Base-by-base conservation (phyloP, 2,113 vertebrate genomes). In the Cyrtonyx montezumae region DNA sequence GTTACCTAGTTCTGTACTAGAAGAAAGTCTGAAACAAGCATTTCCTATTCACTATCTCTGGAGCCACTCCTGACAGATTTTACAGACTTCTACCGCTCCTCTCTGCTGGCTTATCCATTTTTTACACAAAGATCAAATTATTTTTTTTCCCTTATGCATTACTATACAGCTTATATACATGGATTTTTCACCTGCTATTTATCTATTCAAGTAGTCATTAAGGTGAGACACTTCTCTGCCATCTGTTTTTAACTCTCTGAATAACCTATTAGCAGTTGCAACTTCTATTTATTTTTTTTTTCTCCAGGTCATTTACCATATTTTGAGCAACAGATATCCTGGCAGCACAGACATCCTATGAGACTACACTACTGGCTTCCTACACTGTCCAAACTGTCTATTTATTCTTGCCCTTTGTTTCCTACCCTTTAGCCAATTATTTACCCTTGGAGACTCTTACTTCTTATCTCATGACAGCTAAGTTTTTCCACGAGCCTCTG, bases 381-480 rank as follows among this genome's bases (percentile, higher is more conserved):
- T 63, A 75, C 30, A 4, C 79, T 95, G 88, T 95, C 82, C 90
- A 80, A 93, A 68, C 76, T 91, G 83, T 91, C 85, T 95, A 0
- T 77, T 95, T 82, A 74, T 67, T 75, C 49, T 61, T 91, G 88
- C 92, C 82, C 92, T 92, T 93, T 93, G 84, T 91, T 95, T 93
- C 79, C 67, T 90, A 83, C 36, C 59, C 91, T 94, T 86, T 75
- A 86, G 68, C 69, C 92, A 95, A 84, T 93, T 90, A 82, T 86
- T 94, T 94, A 91, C 77, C 92, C 83, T 78, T 8, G 61, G 82
- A 90, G 88, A 83, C 76, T 67, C 82, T 55, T 70, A 21, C 55
- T 75, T 49, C 73, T 88, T 80, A 90, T 86, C 82, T 90, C 73
- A 63, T 78, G 90, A 90, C 93, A 96, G 85, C 79, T 80, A 86